Conservation (phyloP, 1,140 invertebrate species). For the Ylistrum balloti region DNA sequence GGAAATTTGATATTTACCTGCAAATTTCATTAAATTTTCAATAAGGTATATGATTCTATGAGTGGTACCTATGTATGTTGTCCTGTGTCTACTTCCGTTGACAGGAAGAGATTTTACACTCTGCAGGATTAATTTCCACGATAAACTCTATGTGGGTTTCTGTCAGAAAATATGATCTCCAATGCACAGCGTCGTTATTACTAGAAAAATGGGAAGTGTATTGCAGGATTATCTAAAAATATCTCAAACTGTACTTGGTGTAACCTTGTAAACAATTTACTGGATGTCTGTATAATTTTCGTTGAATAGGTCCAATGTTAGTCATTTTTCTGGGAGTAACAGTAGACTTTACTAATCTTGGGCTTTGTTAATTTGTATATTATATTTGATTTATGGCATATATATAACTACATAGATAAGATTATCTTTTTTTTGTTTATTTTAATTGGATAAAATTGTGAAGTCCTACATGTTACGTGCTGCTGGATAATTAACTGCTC, state of each 20-base stretch:
- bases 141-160: not conserved
- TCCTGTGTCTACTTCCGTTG: constrained; percentile 6
- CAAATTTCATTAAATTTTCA: constrained; percentile 36
- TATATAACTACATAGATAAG: no score
- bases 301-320: no score
- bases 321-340: no score
- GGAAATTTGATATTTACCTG: constrained; percentile 35
- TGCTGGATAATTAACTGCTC: no score
- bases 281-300: not conserved
- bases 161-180: not conserved
- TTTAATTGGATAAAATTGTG: no score
- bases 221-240: not conserved
- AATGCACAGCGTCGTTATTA: not conserved
- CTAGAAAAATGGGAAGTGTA: not conserved
- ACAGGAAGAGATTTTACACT: not conserved
- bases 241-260: not conserved
- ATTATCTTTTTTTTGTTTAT: no score
- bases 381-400: no score
- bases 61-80: not conserved
- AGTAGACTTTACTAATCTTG: no score
- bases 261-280: not conserved
- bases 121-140: not conserved
- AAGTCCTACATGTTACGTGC: no score
- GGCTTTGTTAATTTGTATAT: no score
- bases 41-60: constrained; percentile 20